Evolutionary conservation across 2,113 vertebrate genomes (phyloP).

Genomic region (Mobula hypostoma): DNA sequence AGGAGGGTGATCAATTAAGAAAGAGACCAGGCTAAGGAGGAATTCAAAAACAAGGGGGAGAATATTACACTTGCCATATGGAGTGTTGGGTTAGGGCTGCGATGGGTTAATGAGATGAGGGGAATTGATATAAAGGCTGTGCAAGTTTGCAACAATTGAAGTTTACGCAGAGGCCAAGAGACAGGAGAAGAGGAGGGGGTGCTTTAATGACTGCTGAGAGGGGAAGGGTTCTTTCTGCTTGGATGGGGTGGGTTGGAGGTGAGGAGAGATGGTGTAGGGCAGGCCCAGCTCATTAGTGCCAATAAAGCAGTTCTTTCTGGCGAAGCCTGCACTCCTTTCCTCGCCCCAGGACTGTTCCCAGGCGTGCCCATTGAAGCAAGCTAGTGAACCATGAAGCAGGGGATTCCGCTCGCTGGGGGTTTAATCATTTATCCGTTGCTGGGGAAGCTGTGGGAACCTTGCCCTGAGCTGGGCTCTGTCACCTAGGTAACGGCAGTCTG

Average conservation of each 20-base stretch:
- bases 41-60: background rate
- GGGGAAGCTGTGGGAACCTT: conserved; percentile 12
- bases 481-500: background rate
- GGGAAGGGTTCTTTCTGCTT: background rate
- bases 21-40: background rate
- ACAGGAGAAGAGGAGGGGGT: too few relatives aligned
- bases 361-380: background rate
- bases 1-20: background rate
- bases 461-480: background rate
- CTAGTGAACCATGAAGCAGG: background rate
- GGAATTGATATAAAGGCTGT: background rate
- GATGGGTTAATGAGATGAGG: background rate
- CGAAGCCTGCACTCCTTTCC: background rate
- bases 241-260: background rate
- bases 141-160: background rate
- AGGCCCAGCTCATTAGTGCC: background rate
- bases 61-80: background rate
- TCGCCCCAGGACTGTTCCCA: conserved; percentile 1
- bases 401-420: too few relatives aligned
- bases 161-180: background rate
- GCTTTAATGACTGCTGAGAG: background rate
- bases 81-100: background rate
- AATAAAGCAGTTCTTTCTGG: background rate
- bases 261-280: background rate
- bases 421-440: conserved; percentile 27